Conservation (phyloP, 1,140 invertebrate species). For the Polypedilum vanderplanki region DNA sequence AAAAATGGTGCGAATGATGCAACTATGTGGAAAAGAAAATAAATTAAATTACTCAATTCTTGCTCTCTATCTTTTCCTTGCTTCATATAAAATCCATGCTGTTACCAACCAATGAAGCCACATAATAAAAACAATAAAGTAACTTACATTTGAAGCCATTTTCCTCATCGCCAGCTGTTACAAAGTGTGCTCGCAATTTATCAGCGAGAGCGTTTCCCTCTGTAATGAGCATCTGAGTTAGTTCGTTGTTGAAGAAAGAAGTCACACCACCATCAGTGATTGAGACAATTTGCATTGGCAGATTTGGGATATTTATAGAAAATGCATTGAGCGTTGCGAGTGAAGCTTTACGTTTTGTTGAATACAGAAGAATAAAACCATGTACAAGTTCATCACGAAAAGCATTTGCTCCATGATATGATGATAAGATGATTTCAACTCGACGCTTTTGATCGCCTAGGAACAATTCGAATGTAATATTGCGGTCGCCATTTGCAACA, state of each 20-base stretch:
- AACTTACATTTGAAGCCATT: conserved; percentile 42
- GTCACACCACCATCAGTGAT: conserved; percentile 80
- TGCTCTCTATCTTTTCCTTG: too few species aligned
- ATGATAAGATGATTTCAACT: conserved; percentile 89
- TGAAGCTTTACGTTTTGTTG: conserved; percentile 89
- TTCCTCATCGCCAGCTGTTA: conserved; percentile 52
- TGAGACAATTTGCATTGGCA: conserved; percentile 91
- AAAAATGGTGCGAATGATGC: conserved; percentile 94
- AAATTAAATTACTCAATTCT: conserved; percentile 2
- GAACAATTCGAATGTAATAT: conserved; percentile 84
- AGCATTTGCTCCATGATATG: conserved; percentile 89
- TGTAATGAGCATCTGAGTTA: conserved; percentile 83
- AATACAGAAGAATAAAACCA: conserved; percentile 94
- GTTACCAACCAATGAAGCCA: conserved; percentile 18
- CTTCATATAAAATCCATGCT: too few species aligned
- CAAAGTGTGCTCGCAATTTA: conserved; percentile 83
- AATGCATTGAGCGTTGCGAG: conserved; percentile 88
- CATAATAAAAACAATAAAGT: conserved; percentile 31
- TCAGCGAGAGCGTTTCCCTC: conserved; percentile 91
- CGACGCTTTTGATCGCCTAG: conserved; percentile 80
- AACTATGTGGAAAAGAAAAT: conserved; percentile 52
- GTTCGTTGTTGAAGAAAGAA: conserved; percentile 84
- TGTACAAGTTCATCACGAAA: conserved; percentile 90
- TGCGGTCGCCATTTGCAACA: conserved; percentile 77
- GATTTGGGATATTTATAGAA: conserved; percentile 87